Base-by-base conservation (phyloP, 2,888 invertebrate species). In the Metellina segmentata region DNA sequence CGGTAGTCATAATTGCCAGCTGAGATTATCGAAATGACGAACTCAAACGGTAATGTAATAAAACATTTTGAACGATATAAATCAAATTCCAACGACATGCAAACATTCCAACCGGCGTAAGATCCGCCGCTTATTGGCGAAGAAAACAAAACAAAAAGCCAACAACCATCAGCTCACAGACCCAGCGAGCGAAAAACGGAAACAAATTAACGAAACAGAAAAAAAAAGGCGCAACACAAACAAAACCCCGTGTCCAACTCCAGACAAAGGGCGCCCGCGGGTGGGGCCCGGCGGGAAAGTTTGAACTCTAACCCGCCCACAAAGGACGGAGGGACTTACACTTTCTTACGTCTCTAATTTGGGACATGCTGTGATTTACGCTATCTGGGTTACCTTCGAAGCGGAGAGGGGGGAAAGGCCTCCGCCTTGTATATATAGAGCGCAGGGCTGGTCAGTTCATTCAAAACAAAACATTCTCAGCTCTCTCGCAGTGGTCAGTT, bases 301-400 rank as follows among this genome's bases (percentile, higher is more conserved):
- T 74, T 83, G 87, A 91, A 85, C 88, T 91, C 70, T 87, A 53
- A 91, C 91, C 91, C 83, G n/a, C 91, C 82, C 86, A 90, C 90
- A 90, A 90, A 77, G 52, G 81, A 85, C 85, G 61, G 81, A 81
- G 75, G 77, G 75, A 86, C 90, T 83, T 83, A 19, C 91, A 83
- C 91, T 91, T 87, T 91, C 91, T 87, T 82, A 53, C 74, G 78
- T 77, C 74, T 82, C 88, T 78, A 81, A 88, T 85, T 92, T 89
- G 52, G 88, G 83, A 82, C 91, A 81, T 78, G 74, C 86, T 61
- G 78, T 88, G 91, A 75, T 53, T 92, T 88, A 92, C 91, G 85
- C 74, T 90, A 90, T 85, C 81, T 92, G 88, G 91, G 91, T 78
- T 83, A 83, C 53, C 69, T n/a, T n/a, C 78, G 71, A 48, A 49